These are phyloP conservation scores for Melitaea cinxia DNA, from an alignment of 1,140 invertebrate genomes.

Conservation along the genomic window DNA sequence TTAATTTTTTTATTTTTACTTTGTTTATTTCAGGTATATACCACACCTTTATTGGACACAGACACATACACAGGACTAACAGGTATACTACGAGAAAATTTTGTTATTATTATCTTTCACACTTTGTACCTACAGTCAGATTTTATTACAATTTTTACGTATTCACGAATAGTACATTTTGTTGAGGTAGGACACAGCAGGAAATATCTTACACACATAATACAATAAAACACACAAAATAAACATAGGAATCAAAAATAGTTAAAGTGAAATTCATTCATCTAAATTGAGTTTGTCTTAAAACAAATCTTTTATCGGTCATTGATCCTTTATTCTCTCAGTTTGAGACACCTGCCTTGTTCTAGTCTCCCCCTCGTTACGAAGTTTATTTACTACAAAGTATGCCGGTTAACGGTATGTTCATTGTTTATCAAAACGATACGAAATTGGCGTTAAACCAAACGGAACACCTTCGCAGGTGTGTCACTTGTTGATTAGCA, in stretches of 20 bases:
- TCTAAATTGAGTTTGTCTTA: no score
- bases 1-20: background rate
- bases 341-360: background rate
- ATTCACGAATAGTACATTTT: no score
- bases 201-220: no score
- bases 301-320: background rate
- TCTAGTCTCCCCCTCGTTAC: background rate
- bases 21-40: conserved; percentile 54
- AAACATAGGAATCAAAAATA: no score
- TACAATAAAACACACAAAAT: no score
- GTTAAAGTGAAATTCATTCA: no score
- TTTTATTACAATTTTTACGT: no score
- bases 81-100: background rate
- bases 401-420: conserved; percentile 55
- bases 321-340: conserved; percentile 1
- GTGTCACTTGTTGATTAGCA: conserved; percentile 46
- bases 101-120: no score
- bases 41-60: conserved; percentile 12
- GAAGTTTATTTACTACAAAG: conserved; percentile 53
- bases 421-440: conserved; percentile 67
- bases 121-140: no score
- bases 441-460: conserved; percentile 52
- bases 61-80: conserved; percentile 6
- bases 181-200: no score
- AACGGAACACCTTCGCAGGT: conserved; percentile 60